Conservation (phyloP, 1,140 invertebrate species). For the Apis florea region DNA sequence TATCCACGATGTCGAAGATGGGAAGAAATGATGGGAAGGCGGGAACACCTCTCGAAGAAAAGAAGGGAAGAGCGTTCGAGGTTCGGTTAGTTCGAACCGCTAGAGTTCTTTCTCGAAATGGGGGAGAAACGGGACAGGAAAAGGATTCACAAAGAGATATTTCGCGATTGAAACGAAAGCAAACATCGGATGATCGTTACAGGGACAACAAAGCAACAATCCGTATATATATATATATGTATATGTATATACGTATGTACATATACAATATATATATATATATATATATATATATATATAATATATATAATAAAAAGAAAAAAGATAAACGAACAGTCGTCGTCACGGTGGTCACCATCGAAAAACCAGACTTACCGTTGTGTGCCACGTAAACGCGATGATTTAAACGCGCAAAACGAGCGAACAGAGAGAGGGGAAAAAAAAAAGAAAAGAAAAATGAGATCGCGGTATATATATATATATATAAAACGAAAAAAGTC, state of each 20-base stretch:
- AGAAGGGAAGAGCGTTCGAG: not conserved
- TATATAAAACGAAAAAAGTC: not conserved
- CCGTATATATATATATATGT: not conserved
- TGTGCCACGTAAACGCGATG: not conserved
- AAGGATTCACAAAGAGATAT: not conserved
- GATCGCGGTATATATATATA: no score
- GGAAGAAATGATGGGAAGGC: not conserved
- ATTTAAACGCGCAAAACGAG: slow-evolving; percentile 2
- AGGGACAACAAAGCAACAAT: slow-evolving; percentile 31
- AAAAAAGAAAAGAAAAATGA: not conserved
- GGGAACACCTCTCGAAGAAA: not conserved
- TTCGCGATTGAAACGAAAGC: slow-evolving; percentile 22
- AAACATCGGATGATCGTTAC: slow-evolving; percentile 49
- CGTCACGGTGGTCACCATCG: slow-evolving; percentile 16
- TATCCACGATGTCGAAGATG: not conserved
- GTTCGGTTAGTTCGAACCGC: not conserved
- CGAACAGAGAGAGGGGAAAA: not conserved
- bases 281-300: no score
- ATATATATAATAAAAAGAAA: not conserved
- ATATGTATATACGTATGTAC: no score
- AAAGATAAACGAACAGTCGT: slow-evolving; percentile 25
- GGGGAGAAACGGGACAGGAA: not conserved
- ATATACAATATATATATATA: no score
- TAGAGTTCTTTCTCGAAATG: not conserved
- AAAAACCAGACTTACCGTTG: not conserved